phyloP scores from a whole-genome alignment of 2,888 invertebrate genomes.

The Pseudococcus viburni region DNA sequence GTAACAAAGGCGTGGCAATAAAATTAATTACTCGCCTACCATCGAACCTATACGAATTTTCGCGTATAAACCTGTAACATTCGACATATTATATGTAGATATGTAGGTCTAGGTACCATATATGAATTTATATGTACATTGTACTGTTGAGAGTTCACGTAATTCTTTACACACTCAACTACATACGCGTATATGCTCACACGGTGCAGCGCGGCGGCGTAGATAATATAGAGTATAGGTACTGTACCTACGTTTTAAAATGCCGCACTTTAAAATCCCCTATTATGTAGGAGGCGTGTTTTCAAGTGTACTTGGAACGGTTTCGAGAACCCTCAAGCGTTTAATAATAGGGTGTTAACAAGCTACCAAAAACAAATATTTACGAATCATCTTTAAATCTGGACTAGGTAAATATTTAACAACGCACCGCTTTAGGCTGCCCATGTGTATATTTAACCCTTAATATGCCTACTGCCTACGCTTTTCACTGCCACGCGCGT shows the following conservation, averaged over 20 bases:
- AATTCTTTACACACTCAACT: background rate
- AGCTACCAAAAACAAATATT: slow-evolving; percentile 65
- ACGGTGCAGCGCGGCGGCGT: no score
- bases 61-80: no score
- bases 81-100: no score
- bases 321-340: slow-evolving; percentile 62
- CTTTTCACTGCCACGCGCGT: background rate
- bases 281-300: slow-evolving; percentile 64
- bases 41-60: no score
- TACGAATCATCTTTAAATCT: slow-evolving; percentile 50
- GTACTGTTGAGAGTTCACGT: no score
- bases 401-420: slow-evolving; percentile 54
- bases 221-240: no score
- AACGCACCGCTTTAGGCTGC: background rate
- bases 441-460: slow-evolving; percentile 10
- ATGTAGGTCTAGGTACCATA: no score
- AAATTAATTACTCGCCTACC: background rate
- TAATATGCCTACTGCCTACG: background rate
- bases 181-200: background rate
- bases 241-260: background rate
- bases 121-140: no score
- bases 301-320: slow-evolving; percentile 58
- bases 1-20: background rate
- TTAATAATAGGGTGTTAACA: slow-evolving; percentile 66
- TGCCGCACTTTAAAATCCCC: slow-evolving; percentile 54